Conservation (phyloP, 2,888 invertebrate species). For the Nemapogon koenigi region DNA sequence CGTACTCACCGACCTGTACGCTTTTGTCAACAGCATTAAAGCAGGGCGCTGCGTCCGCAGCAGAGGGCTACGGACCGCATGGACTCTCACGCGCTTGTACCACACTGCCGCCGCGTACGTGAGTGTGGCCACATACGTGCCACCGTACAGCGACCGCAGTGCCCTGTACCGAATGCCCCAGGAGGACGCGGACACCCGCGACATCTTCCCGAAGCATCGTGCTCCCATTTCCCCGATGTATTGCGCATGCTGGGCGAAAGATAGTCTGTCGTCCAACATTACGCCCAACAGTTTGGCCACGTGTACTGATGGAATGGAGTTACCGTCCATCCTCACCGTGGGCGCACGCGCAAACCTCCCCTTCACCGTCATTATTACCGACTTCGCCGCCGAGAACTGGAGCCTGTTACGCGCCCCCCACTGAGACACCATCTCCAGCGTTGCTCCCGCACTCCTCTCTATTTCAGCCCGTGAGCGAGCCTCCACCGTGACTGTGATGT, state of each 20-base stretch:
- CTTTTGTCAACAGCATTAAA: too few species aligned
- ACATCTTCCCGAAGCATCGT: slow-evolving; percentile 13
- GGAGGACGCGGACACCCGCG: too few species aligned
- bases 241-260: slow-evolving; percentile 15
- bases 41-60: too few species aligned
- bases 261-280: slow-evolving; percentile 14
- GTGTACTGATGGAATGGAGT: background rate
- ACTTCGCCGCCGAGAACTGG: slow-evolving; percentile 17
- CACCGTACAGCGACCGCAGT: too few species aligned
- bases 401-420: slow-evolving; percentile 18
- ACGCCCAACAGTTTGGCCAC: slow-evolving; percentile 16
- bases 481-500: slow-evolving; percentile 19
- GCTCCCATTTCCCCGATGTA: slow-evolving; percentile 16
- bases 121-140: background rate
- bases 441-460: slow-evolving; percentile 1
- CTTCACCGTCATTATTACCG: slow-evolving; percentile 15
- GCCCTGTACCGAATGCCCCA: too few species aligned
- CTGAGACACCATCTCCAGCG: slow-evolving; percentile 7
- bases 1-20: background rate
- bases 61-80: background rate
- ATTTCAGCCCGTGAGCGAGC: slow-evolving; percentile 13
- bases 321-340: background rate
- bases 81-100: background rate
- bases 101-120: background rate
- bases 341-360: slow-evolving; percentile 4